phyloP scores from a whole-genome alignment of 2,797 vertebrate genomes.

The Eupleurogrammus muticus region DNA sequence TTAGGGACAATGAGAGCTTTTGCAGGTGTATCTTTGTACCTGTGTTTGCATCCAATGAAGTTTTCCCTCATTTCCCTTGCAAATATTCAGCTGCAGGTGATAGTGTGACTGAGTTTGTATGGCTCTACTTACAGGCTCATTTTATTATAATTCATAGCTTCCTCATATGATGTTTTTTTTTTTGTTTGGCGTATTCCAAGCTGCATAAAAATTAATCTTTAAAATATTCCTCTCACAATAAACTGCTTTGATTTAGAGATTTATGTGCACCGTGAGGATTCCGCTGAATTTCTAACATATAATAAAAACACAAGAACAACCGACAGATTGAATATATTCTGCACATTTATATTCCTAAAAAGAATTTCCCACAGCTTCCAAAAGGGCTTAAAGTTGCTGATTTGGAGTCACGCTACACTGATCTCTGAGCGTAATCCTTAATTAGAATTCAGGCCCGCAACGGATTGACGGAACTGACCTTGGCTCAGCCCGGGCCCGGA shows the following conservation, averaged over 20 bases:
- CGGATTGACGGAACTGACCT: conserved; percentile 48
- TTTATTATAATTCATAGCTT: not conserved
- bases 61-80: conserved; percentile 65
- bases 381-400: conserved; percentile 29
- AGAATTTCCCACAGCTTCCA: conserved; percentile 7
- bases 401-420: conserved; percentile 10
- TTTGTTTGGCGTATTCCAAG: conserved; percentile 8
- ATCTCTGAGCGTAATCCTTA: conserved; percentile 37
- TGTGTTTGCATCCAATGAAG: conserved; percentile 15
- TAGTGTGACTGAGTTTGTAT: conserved; percentile 21
- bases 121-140: not conserved
- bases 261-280: conserved; percentile 8
- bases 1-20: not conserved
- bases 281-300: not conserved
- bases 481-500: conserved; percentile 33
- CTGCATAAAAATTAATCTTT: conserved; percentile 1
- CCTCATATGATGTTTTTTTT: conserved; percentile 1
- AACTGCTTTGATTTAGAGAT: conserved; percentile 2
- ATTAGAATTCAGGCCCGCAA: conserved; percentile 41
- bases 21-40: not conserved
- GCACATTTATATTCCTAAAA: not conserved
- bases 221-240: conserved; percentile 2
- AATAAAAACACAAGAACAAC: not conserved
- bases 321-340: not conserved
- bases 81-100: conserved; percentile 44